Evolutionary conservation across 2,113 vertebrate genomes (phyloP), one percentile per base, ranked within the genome.

Genomic region (Sigmodon hispidus): DNA sequence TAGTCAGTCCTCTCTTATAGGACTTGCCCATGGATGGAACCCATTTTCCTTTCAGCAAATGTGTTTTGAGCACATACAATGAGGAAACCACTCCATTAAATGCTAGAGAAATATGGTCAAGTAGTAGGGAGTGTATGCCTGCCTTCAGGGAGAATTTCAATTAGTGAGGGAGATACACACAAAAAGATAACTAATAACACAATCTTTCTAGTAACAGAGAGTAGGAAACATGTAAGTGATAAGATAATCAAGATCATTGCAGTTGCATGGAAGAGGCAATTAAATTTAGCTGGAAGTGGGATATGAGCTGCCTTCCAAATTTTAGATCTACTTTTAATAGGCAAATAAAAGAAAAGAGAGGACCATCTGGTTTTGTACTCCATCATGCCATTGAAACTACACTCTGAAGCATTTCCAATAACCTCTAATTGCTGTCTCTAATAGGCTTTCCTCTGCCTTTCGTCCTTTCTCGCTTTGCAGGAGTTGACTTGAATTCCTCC

Each of bases 321-420:
- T 79, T 93, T 91, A 94, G 91, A 93, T 91, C 65, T 89, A 81
- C 70, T 94, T 96, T 93, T 96, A 97, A 96, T 88, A 88, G 81
- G 79, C 81, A 94, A 67, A 94, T 85, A 87, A 96, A 93, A 96
- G 86, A 59, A 93, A 83, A 26, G 75, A 93, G 61, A 93, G 85
- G 79, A 67, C 84, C 94, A 94, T 93, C 70, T 96, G 87, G 36
- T 77, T 95, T 87, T 91, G 52, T 80, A 43, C 75, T 79, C 91
- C 22, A 76, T 87, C 69, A 22, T 19, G 10, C 57, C 63, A 65
- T 90, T 80, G 90, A 93, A 87, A 90, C 59, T 50, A 52, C 45
- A 75, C 29, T 81, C 16, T 52, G 69, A 63, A 93, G 34, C 59
- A 87, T 81, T 90, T 90, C 65, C 73, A 83, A 52, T 93, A 95